These are phyloP conservation scores for Synanthedon vespiformis DNA, from an alignment of 2,888 invertebrate species.

Conservation along the genomic window DNA sequence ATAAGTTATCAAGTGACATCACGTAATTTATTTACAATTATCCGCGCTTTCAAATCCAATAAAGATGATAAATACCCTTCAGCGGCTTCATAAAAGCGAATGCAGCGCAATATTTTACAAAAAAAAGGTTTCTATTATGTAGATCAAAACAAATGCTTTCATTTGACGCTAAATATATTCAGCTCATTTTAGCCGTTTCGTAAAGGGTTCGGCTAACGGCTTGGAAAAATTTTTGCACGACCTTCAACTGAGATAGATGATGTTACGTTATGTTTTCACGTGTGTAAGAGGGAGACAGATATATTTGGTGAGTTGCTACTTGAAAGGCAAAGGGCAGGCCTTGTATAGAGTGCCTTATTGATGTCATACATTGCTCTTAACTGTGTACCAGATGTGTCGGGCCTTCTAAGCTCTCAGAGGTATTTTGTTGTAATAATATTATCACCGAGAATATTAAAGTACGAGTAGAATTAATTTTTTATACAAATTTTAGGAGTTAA, in stretches of 20 bases:
- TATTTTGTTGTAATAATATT: not conserved
- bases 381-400: constrained; percentile 31
- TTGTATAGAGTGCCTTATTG: constrained; percentile 33
- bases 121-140: constrained; percentile 15
- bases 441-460: no score
- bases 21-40: no score
- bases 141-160: constrained; percentile 52
- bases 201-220: constrained; percentile 30
- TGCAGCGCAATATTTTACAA: constrained; percentile 5
- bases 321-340: constrained; percentile 21
- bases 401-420: not conserved
- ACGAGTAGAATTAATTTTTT: no score
- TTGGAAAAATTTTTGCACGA: constrained; percentile 34
- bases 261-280: not conserved
- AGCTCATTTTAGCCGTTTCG: constrained; percentile 28
- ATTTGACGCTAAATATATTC: constrained; percentile 51
- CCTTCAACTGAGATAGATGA: constrained; percentile 17
- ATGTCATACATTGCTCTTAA: constrained; percentile 40
- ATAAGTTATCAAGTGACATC: no score
- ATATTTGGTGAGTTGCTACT: constrained; percentile 13
- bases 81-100: not conserved
- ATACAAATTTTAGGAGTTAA: no score
- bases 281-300: constrained; percentile 13
- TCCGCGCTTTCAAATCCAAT: no score
- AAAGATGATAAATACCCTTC: not conserved